Conservation (phyloP, 1,140 invertebrate species). For the Heliconius nattereri region DNA sequence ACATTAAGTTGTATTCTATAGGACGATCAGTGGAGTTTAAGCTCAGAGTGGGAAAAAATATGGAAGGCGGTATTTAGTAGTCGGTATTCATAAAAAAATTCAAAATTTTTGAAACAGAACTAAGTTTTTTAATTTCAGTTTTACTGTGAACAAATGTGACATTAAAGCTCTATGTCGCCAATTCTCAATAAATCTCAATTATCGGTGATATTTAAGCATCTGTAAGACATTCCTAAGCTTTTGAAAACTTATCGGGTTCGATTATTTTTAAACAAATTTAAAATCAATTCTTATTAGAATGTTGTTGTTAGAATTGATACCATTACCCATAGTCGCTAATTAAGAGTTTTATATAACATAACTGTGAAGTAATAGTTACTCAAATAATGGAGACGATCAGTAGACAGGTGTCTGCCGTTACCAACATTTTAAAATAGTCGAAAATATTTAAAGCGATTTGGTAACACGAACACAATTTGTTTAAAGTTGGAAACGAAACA, state of each 20-base stretch:
- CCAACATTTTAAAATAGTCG: background rate
- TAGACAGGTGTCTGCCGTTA: background rate
- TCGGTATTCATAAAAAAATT: no score
- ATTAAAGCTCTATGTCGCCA: no score
- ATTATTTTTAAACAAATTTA: background rate
- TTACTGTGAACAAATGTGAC: no score
- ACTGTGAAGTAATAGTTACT: background rate
- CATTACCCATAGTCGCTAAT: background rate
- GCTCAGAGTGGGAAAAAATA: no score
- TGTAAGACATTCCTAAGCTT: background rate
- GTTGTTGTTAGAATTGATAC: background rate
- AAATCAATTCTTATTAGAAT: background rate
- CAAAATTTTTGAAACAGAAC: no score
- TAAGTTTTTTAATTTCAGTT: no score
- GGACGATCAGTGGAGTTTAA: no score
- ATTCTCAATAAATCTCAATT: no score
- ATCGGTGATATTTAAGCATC: background rate
- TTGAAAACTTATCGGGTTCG: background rate
- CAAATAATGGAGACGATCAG: background rate
- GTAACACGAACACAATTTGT: background rate
- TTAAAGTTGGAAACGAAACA: constrained; percentile 11
- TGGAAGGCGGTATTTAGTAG: no score
- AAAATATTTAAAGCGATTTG: constrained; percentile 4
- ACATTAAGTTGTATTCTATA: no score
- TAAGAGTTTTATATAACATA: background rate